Conservation (phyloP, 2,113 vertebrate species). For the Corydoras sp. region DNA sequence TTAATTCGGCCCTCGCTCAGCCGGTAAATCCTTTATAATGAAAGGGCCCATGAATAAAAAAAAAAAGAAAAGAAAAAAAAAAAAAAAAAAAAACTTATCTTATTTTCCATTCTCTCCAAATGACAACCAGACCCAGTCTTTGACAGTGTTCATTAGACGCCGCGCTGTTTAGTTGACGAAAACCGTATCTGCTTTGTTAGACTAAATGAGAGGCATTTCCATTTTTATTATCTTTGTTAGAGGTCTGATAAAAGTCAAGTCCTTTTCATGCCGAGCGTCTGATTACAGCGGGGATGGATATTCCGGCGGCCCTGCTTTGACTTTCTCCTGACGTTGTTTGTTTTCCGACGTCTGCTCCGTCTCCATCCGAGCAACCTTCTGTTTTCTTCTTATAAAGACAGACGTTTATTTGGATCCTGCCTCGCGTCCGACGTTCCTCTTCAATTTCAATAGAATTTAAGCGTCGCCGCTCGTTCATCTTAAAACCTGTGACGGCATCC, state of each 20-base stretch:
- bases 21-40: constrained; percentile 64
- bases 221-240: not conserved
- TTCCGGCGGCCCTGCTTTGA: not conserved
- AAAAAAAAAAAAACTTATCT: constrained; percentile 52
- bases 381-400: too few relatives aligned
- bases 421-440: constrained; percentile 46
- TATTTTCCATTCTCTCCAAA: constrained; percentile 61
- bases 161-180: constrained; percentile 46
- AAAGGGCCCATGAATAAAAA: constrained; percentile 61
- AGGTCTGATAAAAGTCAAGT: constrained; percentile 46
- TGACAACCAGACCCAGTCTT: constrained; percentile 57
- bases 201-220: constrained; percentile 17
- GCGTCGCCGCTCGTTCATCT: too few relatives aligned
- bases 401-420: constrained; percentile 42
- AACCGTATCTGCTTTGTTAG: constrained; percentile 48
- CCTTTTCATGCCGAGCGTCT: constrained; percentile 31
- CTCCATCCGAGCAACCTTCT: not conserved
- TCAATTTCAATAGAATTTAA: constrained; percentile 24
- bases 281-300: not conserved
- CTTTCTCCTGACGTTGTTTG: not conserved
- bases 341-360: constrained; percentile 6
- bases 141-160: constrained; percentile 56
- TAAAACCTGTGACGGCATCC: too few relatives aligned
- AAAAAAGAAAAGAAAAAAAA: too few relatives aligned
- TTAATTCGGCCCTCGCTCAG: constrained; percentile 60